A percentile compares a stretch with the other conserved stretches of the same genome.
phyloP scores from a whole-genome alignment of 2,113 vertebrate genomes.

The Forbesichthys agassizii region DNA sequence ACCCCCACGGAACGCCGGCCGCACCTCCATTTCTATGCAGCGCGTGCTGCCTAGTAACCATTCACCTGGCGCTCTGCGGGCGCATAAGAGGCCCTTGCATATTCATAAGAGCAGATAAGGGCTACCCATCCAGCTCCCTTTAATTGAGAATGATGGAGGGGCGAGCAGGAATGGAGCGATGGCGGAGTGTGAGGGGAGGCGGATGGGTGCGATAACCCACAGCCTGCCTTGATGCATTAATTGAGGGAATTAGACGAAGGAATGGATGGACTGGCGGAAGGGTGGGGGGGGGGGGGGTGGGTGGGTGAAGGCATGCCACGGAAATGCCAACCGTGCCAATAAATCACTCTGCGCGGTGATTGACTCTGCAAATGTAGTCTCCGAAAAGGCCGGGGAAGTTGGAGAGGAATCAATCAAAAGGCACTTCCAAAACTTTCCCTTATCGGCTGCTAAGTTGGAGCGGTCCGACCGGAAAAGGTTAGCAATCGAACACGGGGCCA shows the following conservation, averaged over 20 bases:
- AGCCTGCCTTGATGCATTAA: slow-evolving; percentile 74
- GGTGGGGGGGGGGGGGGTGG: slow-evolving; percentile 18
- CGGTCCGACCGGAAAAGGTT: slow-evolving; percentile 45
- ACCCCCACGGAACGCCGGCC: slow-evolving; percentile 7
- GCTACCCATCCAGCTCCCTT: slow-evolving; percentile 65
- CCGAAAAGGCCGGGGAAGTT: slow-evolving; percentile 49
- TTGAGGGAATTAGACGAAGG: slow-evolving; percentile 71
- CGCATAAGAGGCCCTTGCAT: slow-evolving; percentile 70
- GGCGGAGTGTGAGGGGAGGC: slow-evolving; percentile 38
- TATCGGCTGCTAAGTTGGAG: slow-evolving; percentile 16
- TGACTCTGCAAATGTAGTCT: slow-evolving; percentile 65
- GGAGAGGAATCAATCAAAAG: slow-evolving; percentile 57
- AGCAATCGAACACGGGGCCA: slow-evolving; percentile 26
- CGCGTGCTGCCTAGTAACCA: slow-evolving; percentile 23
- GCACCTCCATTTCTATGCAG: slow-evolving; percentile 43
- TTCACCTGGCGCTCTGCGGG: slow-evolving; percentile 53
- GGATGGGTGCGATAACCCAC: slow-evolving; percentile 63
- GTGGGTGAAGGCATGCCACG: slow-evolving; percentile 40
- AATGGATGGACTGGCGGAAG: slow-evolving; percentile 52
- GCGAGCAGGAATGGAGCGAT: slow-evolving; percentile 60
- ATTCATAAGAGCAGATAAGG: slow-evolving; percentile 77
- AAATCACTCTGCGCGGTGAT: slow-evolving; percentile 60
- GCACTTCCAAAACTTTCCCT: slow-evolving; percentile 43
- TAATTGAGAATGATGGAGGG: slow-evolving; percentile 79
- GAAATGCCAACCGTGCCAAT: slow-evolving; percentile 71